phyloP scores from a whole-genome alignment of 2,113 vertebrate species.

The Petroica traversi region DNA sequence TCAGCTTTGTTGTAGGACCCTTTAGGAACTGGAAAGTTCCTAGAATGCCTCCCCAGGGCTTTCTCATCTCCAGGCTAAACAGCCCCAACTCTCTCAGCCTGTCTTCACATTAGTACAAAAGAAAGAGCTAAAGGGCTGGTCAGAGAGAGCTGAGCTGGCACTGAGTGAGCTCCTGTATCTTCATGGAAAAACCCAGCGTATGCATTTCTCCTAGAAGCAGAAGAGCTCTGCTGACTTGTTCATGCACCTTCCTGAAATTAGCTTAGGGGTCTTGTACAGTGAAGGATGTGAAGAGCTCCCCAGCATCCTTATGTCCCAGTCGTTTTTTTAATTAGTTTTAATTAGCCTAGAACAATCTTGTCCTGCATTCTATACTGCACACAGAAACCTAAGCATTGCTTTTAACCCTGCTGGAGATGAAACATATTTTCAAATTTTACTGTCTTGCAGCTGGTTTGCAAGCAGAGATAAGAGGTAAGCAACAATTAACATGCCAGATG shows the following conservation, averaged over 20 bases:
- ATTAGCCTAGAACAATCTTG: background rate
- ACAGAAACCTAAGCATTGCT: background rate
- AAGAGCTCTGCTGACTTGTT: background rate
- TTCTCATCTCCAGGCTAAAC: background rate
- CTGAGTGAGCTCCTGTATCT: background rate
- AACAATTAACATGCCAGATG: background rate
- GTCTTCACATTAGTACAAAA: background rate
- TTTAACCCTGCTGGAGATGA: background rate
- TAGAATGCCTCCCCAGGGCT: background rate
- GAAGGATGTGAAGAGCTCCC: background rate
- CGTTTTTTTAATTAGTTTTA: background rate
- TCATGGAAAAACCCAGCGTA: background rate
- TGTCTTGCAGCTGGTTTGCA: background rate
- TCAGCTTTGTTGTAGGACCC: background rate
- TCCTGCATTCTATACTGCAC: background rate
- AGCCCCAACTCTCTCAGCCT: background rate
- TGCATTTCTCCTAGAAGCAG: background rate
- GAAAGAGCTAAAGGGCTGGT: background rate
- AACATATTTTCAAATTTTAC: background rate
- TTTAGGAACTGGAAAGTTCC: background rate
- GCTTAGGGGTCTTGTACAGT: background rate
- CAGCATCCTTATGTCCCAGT: background rate
- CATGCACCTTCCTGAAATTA: background rate
- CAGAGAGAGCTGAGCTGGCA: background rate
- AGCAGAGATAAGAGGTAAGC: background rate